Base-by-base conservation (phyloP, 2,113 vertebrate genomes). In the Nothoprocta pentlandii region DNA sequence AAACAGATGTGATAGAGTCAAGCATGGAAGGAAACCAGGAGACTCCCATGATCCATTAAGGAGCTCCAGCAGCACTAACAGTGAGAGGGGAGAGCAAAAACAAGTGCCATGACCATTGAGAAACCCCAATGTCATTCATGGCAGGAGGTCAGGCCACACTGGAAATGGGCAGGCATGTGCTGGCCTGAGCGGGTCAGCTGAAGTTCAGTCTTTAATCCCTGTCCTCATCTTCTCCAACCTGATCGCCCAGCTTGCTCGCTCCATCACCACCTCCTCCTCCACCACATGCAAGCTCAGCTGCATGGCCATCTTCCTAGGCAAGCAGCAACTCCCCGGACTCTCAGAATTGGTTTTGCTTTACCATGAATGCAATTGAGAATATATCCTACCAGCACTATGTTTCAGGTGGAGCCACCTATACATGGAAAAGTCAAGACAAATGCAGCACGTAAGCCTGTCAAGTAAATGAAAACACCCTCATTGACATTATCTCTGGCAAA, bases 71-170 rank as follows among this genome's bases (percentile, higher is more conserved):
- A 69, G 34, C 4, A 11, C 15, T 39, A 10, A 32, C 8, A 10
- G 26, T 8, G 30, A 77, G n/a, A 42, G 9, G 22, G 15, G 5
- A 76, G 15, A 20, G 47, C 54, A 82, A 79, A 71, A 34, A 12
- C 34, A 84, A 91, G 46, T 66, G 39, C 6, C 3, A 1, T 46
- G 51, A 9, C 3, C 34, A 14, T 39, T 51, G 13, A 0, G 28
- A 58, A 76, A 83, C 34, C 9, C 5, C 21, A 36, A 2, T 30
- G 39, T 64, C 58, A 58, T 11, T 26, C 0, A 0, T 39, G 51
- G 22, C 59, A 44, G 2, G 47, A 73, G 67, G 58, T 15, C 66
- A 89, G n/a, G 47, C 6, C 42, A 46, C 51, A 51, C 56, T 63
- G 34, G 79, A 62, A 73, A 8, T 2, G 1, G 6, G 6, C 7